Evolutionary conservation across 1,140 invertebrate genomes (phyloP).

Genomic region (Anastrepha obliqua): DNA sequence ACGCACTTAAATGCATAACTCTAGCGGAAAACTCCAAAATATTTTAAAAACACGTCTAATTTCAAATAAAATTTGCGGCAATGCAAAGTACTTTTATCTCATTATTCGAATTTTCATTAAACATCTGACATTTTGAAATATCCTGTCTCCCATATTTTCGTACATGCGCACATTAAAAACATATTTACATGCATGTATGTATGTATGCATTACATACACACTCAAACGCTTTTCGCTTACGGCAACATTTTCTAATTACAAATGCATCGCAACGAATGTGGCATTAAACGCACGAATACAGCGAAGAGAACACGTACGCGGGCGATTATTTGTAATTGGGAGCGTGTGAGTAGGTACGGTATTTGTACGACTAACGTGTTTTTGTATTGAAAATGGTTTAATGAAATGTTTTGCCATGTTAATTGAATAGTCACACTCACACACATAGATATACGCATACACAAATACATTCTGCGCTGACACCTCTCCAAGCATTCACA

Average conservation of each 20-base stretch:
- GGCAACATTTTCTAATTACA: slow-evolving; percentile 38
- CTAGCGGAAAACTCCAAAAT: no score
- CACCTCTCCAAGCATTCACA: no score
- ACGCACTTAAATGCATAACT: no score
- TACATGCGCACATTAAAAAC: background rate
- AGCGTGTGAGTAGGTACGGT: background rate
- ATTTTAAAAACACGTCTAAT: background rate
- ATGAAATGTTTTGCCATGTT: slow-evolving; percentile 17
- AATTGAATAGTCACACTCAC: background rate
- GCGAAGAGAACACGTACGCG: background rate
- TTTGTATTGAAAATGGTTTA: slow-evolving; percentile 30
- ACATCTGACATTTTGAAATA: slow-evolving; percentile 13
- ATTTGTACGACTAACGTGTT: background rate
- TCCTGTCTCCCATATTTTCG: background rate
- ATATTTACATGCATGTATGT: background rate
- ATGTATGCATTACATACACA: background rate
- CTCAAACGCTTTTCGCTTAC: background rate
- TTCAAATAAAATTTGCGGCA: slow-evolving; percentile 9
- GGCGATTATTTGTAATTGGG: background rate
- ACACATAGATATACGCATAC: background rate
- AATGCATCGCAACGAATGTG: slow-evolving; percentile 11
- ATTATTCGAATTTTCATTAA: slow-evolving; percentile 15
- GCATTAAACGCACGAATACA: slow-evolving; percentile 19
- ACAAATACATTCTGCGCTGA: background rate
- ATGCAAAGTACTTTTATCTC: background rate